Evolutionary conservation across 2,888 invertebrate genomes (phyloP).

Genomic region (Caenorhabditis panamensis): DNA sequence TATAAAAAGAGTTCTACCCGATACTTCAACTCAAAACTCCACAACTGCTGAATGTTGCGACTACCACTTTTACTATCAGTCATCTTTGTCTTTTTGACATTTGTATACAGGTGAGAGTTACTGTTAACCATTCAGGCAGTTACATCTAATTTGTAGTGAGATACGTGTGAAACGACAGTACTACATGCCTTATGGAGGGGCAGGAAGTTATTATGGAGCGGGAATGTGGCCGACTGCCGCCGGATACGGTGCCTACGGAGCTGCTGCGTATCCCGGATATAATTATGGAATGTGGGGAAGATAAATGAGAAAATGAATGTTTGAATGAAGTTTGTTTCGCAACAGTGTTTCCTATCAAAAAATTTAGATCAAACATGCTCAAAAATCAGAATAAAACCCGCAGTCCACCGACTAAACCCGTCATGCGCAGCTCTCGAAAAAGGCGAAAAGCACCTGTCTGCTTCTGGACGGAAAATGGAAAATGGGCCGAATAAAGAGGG

Average conservation of each 20-base stretch:
- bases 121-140: no score
- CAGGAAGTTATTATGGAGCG: conserved; percentile 22
- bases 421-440: conserved; percentile 4
- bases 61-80: not conserved
- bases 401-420: no score
- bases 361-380: no score
- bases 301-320: not conserved
- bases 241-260: conserved; percentile 8
- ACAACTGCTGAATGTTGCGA: no score
- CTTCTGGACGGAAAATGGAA: conserved; percentile 7
- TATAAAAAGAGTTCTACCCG: not conserved
- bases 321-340: no score
- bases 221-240: not conserved
- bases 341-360: no score
- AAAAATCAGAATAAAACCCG: no score
- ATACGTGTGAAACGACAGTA: conserved; percentile 47
- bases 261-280: conserved; percentile 28
- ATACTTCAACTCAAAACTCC: not conserved
- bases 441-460: conserved; percentile 12
- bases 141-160: conserved; percentile 1
- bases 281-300: conserved; percentile 33
- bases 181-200: conserved; percentile 32
- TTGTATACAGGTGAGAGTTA: no score
- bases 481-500: conserved; percentile 1
- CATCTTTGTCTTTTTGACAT: not conserved